Percentiles rank a stretch among this genome's conserved stretches.
Conservation (phyloP, 2,113 vertebrate species). For the Cygnus atratus region DNA sequence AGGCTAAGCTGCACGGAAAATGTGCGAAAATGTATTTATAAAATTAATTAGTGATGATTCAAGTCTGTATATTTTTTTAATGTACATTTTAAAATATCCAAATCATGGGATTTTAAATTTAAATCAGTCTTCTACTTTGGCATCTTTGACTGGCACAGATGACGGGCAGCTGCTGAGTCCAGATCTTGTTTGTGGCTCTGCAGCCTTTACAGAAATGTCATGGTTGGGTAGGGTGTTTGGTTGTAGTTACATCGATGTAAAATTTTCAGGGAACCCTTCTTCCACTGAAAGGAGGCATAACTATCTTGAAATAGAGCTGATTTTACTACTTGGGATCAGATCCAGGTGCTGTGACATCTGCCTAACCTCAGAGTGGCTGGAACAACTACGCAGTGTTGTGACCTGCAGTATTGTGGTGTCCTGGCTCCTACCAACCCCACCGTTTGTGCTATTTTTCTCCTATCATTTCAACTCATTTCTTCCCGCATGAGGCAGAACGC, state of each 20-base stretch:
- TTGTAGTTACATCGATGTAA: not conserved
- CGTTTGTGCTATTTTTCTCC: not conserved
- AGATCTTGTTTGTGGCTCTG: not conserved
- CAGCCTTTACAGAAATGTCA: constrained; percentile 23
- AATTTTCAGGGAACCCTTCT: not conserved
- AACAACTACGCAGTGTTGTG: not conserved
- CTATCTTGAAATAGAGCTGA: not conserved
- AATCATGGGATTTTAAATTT: not conserved
- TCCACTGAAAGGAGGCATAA: not conserved
- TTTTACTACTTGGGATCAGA: not conserved
- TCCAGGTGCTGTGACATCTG: not conserved
- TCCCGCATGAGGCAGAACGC: fast-evolving
- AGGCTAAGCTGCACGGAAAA: constrained; percentile 4
- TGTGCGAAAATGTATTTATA: not conserved
- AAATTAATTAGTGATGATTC: not conserved
- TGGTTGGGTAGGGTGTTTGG: not conserved
- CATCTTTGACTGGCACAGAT: not conserved
- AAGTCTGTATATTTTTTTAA: not conserved
- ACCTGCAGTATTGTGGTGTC: not conserved
- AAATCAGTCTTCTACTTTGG: not conserved
- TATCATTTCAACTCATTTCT: not conserved
- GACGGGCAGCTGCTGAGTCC: not conserved
- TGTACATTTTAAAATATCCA: not conserved
- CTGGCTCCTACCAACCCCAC: not conserved
- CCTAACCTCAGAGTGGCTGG: not conserved